These are phyloP conservation scores for Hylaeus volcanicus DNA, from an alignment of 1,140 invertebrate species.

Conservation along the genomic window DNA sequence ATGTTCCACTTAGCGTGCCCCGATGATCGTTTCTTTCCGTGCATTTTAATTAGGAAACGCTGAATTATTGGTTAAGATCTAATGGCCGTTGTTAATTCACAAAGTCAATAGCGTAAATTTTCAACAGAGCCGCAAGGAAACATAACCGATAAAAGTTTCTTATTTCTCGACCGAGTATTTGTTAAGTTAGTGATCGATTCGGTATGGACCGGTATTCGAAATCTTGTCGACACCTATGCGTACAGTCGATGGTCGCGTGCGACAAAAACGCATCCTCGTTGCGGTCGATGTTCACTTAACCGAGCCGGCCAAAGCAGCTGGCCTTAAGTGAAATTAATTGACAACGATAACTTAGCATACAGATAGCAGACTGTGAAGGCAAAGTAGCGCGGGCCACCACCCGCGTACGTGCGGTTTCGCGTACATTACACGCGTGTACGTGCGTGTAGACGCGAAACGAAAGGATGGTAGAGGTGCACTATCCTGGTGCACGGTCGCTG, in stretches of 20 bases:
- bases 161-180: no score
- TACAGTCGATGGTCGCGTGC: background rate
- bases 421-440: slow-evolving; percentile 24
- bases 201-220: no score
- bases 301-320: slow-evolving; percentile 51
- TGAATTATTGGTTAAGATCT: slow-evolving; percentile 36
- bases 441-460: background rate
- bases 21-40: slow-evolving; percentile 42
- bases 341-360: slow-evolving; percentile 54
- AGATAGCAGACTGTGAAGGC: slow-evolving; percentile 51
- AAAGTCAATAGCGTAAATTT: slow-evolving; percentile 49
- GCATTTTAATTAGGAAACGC: slow-evolving; percentile 40
- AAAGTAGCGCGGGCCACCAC: slow-evolving; percentile 38
- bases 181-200: no score
- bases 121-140: slow-evolving; percentile 15
- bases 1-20: slow-evolving; percentile 34
- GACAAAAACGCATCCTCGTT: background rate
- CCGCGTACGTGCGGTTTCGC: slow-evolving; percentile 37
- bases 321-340: slow-evolving; percentile 64
- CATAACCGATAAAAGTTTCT: no score
- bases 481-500: slow-evolving; percentile 51
- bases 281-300: slow-evolving; percentile 25
- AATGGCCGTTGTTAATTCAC: slow-evolving; percentile 33
- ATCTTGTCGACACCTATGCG: background rate
- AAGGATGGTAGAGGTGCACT: slow-evolving; percentile 41